Base-by-base conservation (phyloP, 2,797 vertebrate genomes). In the Salarias fasciatus region DNA sequence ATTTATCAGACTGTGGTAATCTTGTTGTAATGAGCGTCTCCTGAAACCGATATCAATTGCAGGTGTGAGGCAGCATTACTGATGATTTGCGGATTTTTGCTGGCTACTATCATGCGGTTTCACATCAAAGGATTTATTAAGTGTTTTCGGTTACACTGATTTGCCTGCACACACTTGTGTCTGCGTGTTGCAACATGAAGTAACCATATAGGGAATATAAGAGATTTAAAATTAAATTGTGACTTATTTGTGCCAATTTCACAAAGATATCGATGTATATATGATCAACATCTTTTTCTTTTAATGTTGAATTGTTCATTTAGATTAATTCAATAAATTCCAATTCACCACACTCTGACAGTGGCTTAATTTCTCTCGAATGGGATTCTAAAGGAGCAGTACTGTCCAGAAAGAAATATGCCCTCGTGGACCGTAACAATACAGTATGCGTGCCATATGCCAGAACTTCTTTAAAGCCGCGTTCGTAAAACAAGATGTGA, bases 1-100 rank as follows among this genome's bases (percentile, higher is more conserved):
- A 76, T 75, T 82, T 79, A 75, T 80, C 64, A 63, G 24, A 40
- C 35, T 40, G 11, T 63, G 37, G 62, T 74, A 48, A 72, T 71
- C 37, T 48, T 59, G 57, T 62, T 62, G 71, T 78, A 63, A 82
- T 76, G 61, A 62, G 28, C 60, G 69, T 76, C 45, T 58, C 42
- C 44, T 79, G 64, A 67, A 55, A 59, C 66, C 30, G 41, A 37
- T 69, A 75, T 77, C 53, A 79, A 68, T 63, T 54, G 50, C 56
- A 53, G 35, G 42, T 61, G 58, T 57, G 53, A 67, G 52, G 53
- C 53, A 64, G 62, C 30, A 42, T 66, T 55, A 59, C n/a, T 33
- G 46, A 66, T 72, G 69, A 49, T 31, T 61, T 50, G 49, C 68
- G 12, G 44, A 12, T 36, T 29, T 30, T 42, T 10, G 47, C 60